Evolutionary conservation across 2,888 invertebrate species (phyloP).

Genomic region (Saturnia japonica): DNA sequence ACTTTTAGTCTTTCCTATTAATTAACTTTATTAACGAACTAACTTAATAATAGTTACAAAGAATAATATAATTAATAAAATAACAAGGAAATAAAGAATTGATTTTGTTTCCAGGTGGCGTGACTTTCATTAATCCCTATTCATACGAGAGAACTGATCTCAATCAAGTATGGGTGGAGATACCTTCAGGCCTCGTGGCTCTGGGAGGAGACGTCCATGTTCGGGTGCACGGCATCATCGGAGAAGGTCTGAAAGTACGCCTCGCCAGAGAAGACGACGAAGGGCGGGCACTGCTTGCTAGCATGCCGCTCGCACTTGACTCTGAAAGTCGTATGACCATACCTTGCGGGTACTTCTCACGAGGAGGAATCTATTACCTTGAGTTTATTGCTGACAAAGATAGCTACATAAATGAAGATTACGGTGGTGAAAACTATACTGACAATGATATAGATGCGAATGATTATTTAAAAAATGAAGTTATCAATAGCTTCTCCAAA

Average conservation of each 20-base stretch:
- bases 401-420: conserved; percentile 55
- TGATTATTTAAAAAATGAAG: conserved; percentile 24
- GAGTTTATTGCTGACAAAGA: conserved; percentile 69
- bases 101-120: conserved; percentile 58
- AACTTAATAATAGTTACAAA: neutral
- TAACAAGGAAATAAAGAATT: neutral
- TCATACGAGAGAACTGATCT: conserved; percentile 62
- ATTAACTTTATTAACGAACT: neutral
- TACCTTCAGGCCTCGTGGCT: conserved; percentile 89
- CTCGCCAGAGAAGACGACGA: conserved; percentile 78
- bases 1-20: neutral
- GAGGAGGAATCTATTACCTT: conserved; percentile 84
- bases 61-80: neutral
- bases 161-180: conserved; percentile 82
- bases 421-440: conserved; percentile 40
- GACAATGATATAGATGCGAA: conserved; percentile 19
- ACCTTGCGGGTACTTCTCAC: conserved; percentile 88
- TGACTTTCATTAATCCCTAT: conserved; percentile 67
- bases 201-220: conserved; percentile 90
- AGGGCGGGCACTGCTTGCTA: conserved; percentile 62
- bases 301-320: conserved; percentile 77
- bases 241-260: conserved; percentile 63
- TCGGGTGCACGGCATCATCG: conserved; percentile 81
- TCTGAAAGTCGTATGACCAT: conserved; percentile 77
- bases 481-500: conserved; percentile 27